Percentiles rank a stretch among this genome's conserved stretches.
Conservation (phyloP, 1,140 invertebrate species). For the Acromyrmex charruanus region DNA sequence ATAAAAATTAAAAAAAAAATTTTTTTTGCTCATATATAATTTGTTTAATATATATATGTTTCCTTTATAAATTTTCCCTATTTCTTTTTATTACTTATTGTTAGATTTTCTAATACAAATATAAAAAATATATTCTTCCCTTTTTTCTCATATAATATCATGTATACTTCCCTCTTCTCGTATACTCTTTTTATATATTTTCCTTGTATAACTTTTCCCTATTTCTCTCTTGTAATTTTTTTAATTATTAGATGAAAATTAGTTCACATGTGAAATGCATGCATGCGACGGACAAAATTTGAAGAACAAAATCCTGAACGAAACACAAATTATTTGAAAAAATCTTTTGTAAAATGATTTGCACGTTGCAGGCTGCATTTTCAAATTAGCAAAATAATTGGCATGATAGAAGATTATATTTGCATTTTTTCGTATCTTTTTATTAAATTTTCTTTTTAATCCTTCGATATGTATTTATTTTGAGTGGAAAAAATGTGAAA, state of each 20-base stretch:
- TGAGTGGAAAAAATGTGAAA: not conserved
- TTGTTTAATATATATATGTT: not conserved
- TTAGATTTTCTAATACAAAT: not conserved
- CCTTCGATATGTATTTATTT: not conserved
- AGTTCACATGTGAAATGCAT: not conserved
- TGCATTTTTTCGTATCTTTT: not conserved
- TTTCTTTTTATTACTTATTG: not conserved
- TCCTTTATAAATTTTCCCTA: not conserved
- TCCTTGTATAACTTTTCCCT: not conserved
- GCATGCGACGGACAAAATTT: slow-evolving; percentile 19
- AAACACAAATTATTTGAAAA: not conserved
- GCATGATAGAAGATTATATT: not conserved
- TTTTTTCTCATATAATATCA: not conserved
- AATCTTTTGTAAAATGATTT: not conserved
- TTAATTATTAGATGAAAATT: not conserved
- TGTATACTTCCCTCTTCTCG: not conserved
- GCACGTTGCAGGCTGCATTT: not conserved
- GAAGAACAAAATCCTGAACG: not conserved
- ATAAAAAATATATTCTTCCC: no score
- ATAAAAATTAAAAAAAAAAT: not conserved
- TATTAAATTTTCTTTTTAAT: not conserved
- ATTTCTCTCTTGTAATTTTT: not conserved
- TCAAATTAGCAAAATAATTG: not conserved
- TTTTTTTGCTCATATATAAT: not conserved
- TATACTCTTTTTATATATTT: not conserved